A percentile compares a stretch with the other conserved stretches of the same genome.
phyloP scores from a whole-genome alignment of 2,113 vertebrate species.

The Coptodon bakossiorum region DNA sequence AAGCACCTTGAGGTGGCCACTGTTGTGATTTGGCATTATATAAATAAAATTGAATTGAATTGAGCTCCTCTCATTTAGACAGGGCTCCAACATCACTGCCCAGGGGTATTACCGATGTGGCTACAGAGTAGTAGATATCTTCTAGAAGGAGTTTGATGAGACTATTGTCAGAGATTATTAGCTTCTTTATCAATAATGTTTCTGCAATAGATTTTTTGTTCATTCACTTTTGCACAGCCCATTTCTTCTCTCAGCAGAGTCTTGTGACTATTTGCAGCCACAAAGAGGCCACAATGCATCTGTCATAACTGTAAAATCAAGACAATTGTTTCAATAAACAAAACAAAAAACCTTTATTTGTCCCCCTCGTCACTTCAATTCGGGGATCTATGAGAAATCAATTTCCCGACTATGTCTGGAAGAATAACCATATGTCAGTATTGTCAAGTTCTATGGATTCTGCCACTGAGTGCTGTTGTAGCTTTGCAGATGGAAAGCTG shows the following conservation, averaged over 20 bases:
- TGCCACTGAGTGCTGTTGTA: neutral
- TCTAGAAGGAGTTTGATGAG: neutral
- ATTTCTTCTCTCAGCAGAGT: neutral
- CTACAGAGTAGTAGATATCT: neutral
- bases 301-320: neutral
- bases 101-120: neutral
- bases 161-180: neutral
- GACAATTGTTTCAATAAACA: slow-evolving; percentile 32
- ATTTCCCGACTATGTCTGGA: slow-evolving; percentile 43
- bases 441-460: neutral
- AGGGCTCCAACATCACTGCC: neutral
- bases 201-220: neutral
- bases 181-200: neutral
- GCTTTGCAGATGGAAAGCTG: neutral
- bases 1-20: neutral
- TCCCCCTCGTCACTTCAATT: slow-evolving; percentile 41
- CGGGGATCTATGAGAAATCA: slow-evolving; percentile 34
- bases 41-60: neutral
- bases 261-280: neutral
- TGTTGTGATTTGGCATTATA: neutral
- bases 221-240: neutral
- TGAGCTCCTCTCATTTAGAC: neutral
- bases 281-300: neutral
- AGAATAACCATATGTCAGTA: slow-evolving; percentile 50
- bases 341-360: slow-evolving; percentile 36